A percentile compares a stretch with the other conserved stretches of the same genome.
These are phyloP conservation scores for Tyrannus savana DNA, from an alignment of 2,113 vertebrate genomes.

Conservation along the genomic window DNA sequence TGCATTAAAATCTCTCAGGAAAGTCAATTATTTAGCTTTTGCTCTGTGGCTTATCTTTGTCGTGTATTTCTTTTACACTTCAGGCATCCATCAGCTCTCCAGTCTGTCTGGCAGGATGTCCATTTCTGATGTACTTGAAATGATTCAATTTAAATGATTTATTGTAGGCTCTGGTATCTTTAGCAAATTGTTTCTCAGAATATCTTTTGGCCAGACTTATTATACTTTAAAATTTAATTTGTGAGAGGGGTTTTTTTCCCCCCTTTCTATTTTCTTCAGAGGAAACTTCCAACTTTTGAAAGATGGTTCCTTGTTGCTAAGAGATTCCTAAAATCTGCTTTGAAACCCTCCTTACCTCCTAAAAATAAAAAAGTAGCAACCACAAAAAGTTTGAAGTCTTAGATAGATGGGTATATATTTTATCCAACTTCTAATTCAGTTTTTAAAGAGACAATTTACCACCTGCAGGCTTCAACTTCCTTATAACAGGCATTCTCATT, in stretches of 20 bases:
- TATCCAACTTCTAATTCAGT: neutral
- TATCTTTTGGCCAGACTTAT: constrained; percentile 31
- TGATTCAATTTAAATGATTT: constrained; percentile 32
- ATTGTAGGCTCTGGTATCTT: neutral
- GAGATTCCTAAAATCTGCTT: neutral
- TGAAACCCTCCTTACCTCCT: neutral
- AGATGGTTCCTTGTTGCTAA: neutral
- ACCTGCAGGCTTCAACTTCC: neutral
- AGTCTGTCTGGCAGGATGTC: constrained; percentile 10
- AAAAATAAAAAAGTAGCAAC: neutral
- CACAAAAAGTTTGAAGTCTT: neutral
- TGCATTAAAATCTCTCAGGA: neutral
- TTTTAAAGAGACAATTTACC: neutral
- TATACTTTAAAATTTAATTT: constrained; percentile 64
- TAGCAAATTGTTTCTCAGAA: constrained; percentile 48
- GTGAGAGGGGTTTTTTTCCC: rapidly evolving
- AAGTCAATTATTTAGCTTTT: neutral
- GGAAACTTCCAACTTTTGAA: neutral
- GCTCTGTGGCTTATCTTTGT: neutral
- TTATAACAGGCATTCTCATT: neutral
- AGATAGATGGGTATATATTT: neutral
- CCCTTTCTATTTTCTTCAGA: neutral
- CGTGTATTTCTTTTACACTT: neutral
- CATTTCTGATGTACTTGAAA: neutral
- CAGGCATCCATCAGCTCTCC: neutral